These are phyloP conservation scores for Ictidomys tridecemlineatus DNA, from an alignment of 2,113 vertebrate genomes.

Conservation along the genomic window DNA sequence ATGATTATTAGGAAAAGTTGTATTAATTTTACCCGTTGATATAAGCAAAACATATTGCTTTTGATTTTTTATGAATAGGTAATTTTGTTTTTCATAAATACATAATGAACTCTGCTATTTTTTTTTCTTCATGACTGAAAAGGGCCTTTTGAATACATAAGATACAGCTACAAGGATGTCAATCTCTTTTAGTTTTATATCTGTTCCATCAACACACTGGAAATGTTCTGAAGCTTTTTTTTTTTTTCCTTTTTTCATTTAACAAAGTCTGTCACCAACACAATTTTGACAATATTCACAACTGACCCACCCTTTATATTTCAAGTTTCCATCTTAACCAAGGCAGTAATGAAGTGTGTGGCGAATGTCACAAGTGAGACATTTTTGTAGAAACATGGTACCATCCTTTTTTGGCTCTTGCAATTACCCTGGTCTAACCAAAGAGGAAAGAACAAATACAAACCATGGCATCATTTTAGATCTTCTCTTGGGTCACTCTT, in stretches of 20 bases:
- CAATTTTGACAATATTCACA: constrained; percentile 58
- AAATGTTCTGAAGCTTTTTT: constrained; percentile 62
- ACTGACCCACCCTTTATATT: background rate
- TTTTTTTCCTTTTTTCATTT: constrained; percentile 44
- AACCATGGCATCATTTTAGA: background rate
- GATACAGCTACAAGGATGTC: background rate
- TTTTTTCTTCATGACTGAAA: constrained; percentile 42
- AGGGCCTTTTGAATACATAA: constrained; percentile 15
- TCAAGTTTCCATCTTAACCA: background rate
- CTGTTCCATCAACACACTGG: constrained; percentile 45
- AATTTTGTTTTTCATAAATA: constrained; percentile 80
- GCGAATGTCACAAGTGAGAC: background rate
- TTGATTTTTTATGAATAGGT: constrained; percentile 81
- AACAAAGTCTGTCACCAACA: constrained; percentile 39
- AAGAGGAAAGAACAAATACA: background rate
- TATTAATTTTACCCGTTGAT: constrained; percentile 72
- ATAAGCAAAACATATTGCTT: constrained; percentile 79
- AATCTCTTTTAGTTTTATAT: constrained; percentile 24
- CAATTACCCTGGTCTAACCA: background rate
- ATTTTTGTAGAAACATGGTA: background rate
- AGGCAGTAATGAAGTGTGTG: background rate
- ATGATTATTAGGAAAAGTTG: constrained; percentile 54
- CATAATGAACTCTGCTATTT: constrained; percentile 18
- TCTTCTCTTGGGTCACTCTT: background rate
- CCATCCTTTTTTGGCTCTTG: background rate